These are phyloP conservation scores for Sphenopsis melanotis DNA, from an alignment of 2,797 vertebrate species.

Conservation along the genomic window DNA sequence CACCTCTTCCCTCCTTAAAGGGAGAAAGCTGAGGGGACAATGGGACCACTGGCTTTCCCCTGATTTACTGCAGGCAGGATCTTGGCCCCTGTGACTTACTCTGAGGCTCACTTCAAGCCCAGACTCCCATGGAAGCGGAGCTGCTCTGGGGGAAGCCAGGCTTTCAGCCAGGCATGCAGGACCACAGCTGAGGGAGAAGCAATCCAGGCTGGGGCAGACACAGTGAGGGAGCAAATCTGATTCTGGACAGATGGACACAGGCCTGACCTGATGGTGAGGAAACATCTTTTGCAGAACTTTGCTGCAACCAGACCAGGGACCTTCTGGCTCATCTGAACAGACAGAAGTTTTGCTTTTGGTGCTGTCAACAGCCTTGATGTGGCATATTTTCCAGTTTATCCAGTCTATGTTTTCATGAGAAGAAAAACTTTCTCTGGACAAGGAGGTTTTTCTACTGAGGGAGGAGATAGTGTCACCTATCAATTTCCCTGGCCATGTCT, in stretches of 20 bases:
- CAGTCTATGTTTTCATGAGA: not conserved
- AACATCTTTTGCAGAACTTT: not conserved
- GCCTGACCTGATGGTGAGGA: not conserved
- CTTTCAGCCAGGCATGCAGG: not conserved
- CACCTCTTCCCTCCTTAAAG: not conserved
- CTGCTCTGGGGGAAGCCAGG: not conserved
- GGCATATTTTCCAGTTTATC: not conserved
- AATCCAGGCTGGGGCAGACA: not conserved
- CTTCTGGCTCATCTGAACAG: not conserved
- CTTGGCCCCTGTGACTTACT: not conserved
- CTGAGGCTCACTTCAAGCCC: not conserved
- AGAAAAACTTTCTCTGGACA: not conserved
- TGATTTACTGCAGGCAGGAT: not conserved
- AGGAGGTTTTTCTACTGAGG: not conserved
- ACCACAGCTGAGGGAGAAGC: fast-evolving
- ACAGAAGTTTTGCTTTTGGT: not conserved
- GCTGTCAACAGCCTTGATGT: not conserved
- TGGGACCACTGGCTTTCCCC: not conserved
- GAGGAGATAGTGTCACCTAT: not conserved
- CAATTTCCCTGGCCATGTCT: not conserved
- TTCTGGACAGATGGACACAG: no score
- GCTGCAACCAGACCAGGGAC: not conserved
- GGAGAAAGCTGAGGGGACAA: not conserved
- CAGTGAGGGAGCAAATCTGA: no score
- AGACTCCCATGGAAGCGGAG: not conserved